Evolutionary conservation across 1,140 invertebrate genomes (phyloP).

Genomic region (Sarcophaga bullata): DNA sequence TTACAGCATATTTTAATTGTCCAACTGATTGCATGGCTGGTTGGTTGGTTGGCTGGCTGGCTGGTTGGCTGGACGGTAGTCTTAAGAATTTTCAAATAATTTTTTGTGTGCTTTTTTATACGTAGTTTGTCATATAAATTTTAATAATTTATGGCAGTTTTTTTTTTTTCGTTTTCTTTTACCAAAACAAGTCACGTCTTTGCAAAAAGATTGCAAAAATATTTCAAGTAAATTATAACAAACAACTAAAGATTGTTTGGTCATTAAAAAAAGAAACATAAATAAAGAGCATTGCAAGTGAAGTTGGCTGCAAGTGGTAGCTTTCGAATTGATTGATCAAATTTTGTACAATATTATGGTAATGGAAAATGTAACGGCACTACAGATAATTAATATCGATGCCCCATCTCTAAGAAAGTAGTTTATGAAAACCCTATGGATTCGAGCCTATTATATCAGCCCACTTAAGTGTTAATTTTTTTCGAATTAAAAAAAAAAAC

Average conservation of each 20-base stretch:
- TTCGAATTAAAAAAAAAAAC: too few relatives aligned
- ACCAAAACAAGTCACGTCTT: background rate
- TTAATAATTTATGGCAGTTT: background rate
- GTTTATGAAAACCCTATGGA: too few relatives aligned
- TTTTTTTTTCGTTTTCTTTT: background rate
- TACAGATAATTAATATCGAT: background rate
- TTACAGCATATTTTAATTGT: background rate
- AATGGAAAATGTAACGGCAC: background rate
- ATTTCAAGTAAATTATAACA: slow-evolving; percentile 16
- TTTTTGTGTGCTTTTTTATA: background rate
- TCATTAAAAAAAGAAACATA: too few relatives aligned
- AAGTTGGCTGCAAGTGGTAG: background rate
- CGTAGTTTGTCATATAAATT: background rate
- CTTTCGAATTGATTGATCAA: too few relatives aligned
- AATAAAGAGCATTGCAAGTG: background rate
- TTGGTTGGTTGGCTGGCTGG: background rate
- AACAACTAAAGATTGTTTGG: background rate
- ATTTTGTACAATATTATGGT: too few relatives aligned
- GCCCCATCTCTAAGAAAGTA: background rate
- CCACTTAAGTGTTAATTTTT: too few relatives aligned
- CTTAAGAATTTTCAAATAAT: slow-evolving; percentile 1
- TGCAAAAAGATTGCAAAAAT: background rate
- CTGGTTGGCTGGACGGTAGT: background rate
- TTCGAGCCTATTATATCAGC: too few relatives aligned
- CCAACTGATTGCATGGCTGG: background rate